phyloP scores from a whole-genome alignment of 2,113 vertebrate genomes.

The Hystrix cristata region DNA sequence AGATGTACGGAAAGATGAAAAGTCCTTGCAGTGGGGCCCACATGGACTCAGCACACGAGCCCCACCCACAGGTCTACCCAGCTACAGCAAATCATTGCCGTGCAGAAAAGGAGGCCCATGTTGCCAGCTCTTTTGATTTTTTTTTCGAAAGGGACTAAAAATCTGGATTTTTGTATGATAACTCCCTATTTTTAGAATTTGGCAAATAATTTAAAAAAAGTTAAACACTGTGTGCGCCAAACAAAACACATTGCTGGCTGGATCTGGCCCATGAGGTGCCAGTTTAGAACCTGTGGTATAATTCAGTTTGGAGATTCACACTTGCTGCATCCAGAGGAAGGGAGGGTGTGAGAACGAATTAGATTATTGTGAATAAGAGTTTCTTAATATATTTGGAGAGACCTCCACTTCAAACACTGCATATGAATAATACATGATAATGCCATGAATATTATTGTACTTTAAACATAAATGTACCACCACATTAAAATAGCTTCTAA shows the following conservation, averaged over 20 bases:
- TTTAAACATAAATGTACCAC: constrained; percentile 57
- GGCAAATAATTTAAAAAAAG: constrained; percentile 40
- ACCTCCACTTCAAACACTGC: constrained; percentile 73
- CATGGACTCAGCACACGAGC: background rate
- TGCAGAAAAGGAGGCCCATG: background rate
- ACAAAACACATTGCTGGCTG: constrained; percentile 4
- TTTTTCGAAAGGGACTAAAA: background rate
- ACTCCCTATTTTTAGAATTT: constrained; percentile 41
- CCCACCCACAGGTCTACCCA: background rate
- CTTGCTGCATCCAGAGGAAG: constrained; percentile 58
- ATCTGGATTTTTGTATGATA: constrained; percentile 13
- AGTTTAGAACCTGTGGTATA: constrained; percentile 25
- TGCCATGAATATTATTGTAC: constrained; percentile 79
- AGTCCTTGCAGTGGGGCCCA: fast-evolving
- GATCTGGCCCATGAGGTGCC: constrained; percentile 21
- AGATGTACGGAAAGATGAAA: background rate
- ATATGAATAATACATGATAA: constrained; percentile 80
- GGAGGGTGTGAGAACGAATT: constrained; percentile 61
- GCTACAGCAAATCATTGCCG: background rate
- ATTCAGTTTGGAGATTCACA: constrained; percentile 58
- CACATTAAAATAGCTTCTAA: constrained; percentile 74
- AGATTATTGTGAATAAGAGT: constrained; percentile 72
- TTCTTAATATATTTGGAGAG: constrained; percentile 79
- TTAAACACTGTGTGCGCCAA: constrained; percentile 39
- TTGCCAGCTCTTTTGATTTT: background rate